Conservation (phyloP, 2,113 vertebrate genomes). For the Catagonus wagneri region DNA sequence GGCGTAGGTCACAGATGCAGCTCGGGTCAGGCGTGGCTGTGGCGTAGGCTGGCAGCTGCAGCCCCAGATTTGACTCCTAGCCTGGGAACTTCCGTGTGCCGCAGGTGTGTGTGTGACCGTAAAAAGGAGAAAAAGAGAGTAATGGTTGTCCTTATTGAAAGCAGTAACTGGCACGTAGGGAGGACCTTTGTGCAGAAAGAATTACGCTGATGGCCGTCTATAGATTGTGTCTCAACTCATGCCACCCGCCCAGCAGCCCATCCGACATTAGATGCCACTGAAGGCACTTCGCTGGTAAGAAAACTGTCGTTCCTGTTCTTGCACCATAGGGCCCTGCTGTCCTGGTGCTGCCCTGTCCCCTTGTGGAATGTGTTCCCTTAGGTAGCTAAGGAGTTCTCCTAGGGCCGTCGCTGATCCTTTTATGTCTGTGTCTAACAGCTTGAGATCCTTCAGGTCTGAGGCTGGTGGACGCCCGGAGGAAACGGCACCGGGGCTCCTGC, state of each 20-base stretch:
- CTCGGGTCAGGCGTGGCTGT: too few relatives aligned
- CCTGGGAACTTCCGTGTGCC: too few relatives aligned
- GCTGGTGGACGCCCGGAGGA: neutral
- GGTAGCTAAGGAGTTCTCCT: neutral
- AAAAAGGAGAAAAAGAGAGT: too few relatives aligned
- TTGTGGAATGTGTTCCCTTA: neutral
- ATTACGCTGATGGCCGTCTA: accelerated
- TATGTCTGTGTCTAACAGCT: neutral
- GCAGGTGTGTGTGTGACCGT: too few relatives aligned
- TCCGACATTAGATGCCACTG: too few relatives aligned
- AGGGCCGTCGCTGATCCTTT: neutral
- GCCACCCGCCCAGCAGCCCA: too few relatives aligned
- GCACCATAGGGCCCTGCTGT: accelerated
- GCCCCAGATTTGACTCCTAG: too few relatives aligned
- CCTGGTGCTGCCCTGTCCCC: accelerated
- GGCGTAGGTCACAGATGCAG: too few relatives aligned
- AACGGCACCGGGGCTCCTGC: neutral
- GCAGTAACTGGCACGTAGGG: neutral
- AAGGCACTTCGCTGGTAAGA: too few relatives aligned
- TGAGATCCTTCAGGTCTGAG: neutral
- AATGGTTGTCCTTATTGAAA: accelerated
- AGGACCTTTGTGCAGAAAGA: neutral
- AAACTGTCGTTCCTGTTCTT: neutral
- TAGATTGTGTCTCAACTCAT: neutral
- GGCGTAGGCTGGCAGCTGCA: too few relatives aligned